Evolutionary conservation across 92 coral and sea anemone genomes (phyloP), one percentile per base, ranked within the genome.

Genomic region (Porites divaricata): DNA sequence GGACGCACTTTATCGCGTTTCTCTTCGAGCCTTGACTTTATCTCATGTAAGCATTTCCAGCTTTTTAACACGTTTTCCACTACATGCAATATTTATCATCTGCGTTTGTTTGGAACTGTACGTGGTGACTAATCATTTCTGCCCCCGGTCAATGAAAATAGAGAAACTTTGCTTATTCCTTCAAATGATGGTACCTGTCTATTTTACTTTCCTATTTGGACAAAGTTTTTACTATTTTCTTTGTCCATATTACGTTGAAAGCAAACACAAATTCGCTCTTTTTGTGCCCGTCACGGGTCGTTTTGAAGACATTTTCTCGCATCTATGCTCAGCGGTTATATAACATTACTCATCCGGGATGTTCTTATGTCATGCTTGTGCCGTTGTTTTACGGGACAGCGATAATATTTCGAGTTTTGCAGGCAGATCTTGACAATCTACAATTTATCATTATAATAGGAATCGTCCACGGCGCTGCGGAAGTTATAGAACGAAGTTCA

Each of bases 311-410:
- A 13, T 15, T 70, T 15, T 70, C 53, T 1, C 53, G 74, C 16
- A 70, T 70, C 9, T 70, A 53, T 70, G 74, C 41, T 14, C 54
- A 70, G 74, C 74, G 74, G 54, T 41, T 70, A 45, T 70, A 49
- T 45, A 24, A 26, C 74, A 70, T 70, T 70, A 70, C 20, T 12
- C 74, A 70, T 68, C 74, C 74, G 24, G 74, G 74, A 15, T 70
- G 35, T 70, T 70, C 74, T 2, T 70, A 70, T 28, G 74, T 70
- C 21, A 17, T 25, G 16, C 48, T 70, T 17, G 20, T 49, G 48
- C 74, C 74, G 74, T 70, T 70, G 74, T 70, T 26, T 69, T 70
- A 12, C 19, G 41, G 19, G 17, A 26, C 19, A 51, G 13, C 74
- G 15, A 49, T 73, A 19, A 73, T 73, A 63, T 49, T 48, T 73